Evolutionary conservation across 2,888 invertebrate species (phyloP).

Genomic region (Notodonta ziczac): DNA sequence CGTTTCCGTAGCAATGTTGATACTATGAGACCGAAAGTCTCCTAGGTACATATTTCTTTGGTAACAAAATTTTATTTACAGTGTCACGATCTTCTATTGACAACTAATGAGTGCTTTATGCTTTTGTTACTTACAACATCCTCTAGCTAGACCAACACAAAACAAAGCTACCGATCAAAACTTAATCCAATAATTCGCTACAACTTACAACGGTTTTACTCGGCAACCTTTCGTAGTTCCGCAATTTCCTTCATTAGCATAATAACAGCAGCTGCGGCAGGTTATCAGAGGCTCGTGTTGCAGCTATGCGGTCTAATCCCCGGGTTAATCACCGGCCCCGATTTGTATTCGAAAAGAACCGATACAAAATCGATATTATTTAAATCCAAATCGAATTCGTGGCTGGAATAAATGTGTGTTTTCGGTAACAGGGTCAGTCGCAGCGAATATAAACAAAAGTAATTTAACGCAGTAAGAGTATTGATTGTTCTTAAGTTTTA

Average conservation of each 20-base stretch:
- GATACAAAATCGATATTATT: slow-evolving; percentile 14
- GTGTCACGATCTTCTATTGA: too few species aligned
- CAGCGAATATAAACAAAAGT: background rate
- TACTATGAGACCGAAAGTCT: too few species aligned
- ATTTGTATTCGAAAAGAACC: slow-evolving; percentile 21
- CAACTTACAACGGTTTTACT: background rate
- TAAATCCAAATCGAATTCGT: slow-evolving; percentile 21
- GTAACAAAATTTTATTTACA: too few species aligned
- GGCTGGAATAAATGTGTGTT: background rate
- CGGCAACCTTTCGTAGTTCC: slow-evolving; percentile 10
- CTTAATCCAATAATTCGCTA: background rate
- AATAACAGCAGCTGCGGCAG: slow-evolving; percentile 37
- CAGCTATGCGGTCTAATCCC: slow-evolving; percentile 30
- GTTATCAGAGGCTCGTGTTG: slow-evolving; percentile 33
- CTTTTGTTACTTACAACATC: too few species aligned
- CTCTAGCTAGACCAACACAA: background rate
- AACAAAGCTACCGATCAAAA: background rate
- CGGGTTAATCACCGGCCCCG: slow-evolving; percentile 7
- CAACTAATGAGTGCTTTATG: too few species aligned
- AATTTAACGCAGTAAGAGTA: background rate
- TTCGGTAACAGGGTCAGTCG: background rate
- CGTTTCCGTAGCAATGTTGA: too few species aligned
- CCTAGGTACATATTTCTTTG: too few species aligned
- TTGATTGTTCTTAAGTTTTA: background rate
- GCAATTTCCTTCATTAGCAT: slow-evolving; percentile 33